Evolutionary conservation across 2,797 vertebrate species (phyloP), one percentile per base, ranked within the genome.

Genomic region (Coregonus sp.): DNA sequence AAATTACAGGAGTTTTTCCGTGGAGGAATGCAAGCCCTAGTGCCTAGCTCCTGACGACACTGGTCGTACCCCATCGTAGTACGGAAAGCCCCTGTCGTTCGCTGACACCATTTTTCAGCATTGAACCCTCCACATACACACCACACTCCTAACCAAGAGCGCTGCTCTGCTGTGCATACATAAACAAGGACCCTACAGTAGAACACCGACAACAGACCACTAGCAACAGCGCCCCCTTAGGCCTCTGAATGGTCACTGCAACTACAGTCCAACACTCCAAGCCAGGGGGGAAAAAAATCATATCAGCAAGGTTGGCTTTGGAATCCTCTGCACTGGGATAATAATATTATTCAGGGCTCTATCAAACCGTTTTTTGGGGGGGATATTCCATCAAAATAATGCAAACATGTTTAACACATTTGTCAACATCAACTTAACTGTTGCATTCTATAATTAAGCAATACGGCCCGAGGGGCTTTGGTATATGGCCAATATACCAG

Each of bases 21-120:
- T 18, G n/a, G 40, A 47, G 40, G 40, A 47, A 9, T 47, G 40
- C 40, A 16, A 70, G 35, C 16, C 16, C 68, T 25, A n/a, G 35
- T 11, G 12, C 14, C 15, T 67, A 67, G 9, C 20, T 20, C 37
- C 37, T 47, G 37, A 40, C 68, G 12, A n/a, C 33, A 40, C 37
- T n/a, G 65, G 33, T 70, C 51, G n/a, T 15, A 73, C 52, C 31
- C 51, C 72, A 54, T 18, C 35, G 67, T 25, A 81, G 14, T 31
- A 20, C 59, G 86, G 77, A 83, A 76, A 84, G 77, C 68, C 73
- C 61, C 77, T 47, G 70, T 85, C 77, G 77, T 73, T 85, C 74
- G 73, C 74, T 81, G 85, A 88, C 86, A 89, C 80, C 81, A 82
- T 87, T 87, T 82, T 68, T 67, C 65, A 67, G 15, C 31, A 84